Evolutionary conservation across 2,113 vertebrate species (phyloP).

Genomic region (Todiramphus saurophagus): DNA sequence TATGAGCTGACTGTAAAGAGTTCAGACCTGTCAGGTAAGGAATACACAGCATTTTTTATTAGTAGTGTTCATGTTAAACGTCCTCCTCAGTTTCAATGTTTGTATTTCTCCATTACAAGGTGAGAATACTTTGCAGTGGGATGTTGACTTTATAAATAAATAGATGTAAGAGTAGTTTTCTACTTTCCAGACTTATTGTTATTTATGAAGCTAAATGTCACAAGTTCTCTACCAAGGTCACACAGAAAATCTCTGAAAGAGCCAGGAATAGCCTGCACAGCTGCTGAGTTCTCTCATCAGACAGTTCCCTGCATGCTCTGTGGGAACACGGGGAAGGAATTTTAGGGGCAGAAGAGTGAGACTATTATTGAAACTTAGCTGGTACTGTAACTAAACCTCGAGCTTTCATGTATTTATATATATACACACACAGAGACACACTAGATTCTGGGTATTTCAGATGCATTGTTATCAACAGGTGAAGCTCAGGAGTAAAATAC

Average conservation of each 20-base stretch:
- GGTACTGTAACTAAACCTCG: neutral
- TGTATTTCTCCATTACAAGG: neutral
- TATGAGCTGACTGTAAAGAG: slow-evolving; percentile 93
- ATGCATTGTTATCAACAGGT: neutral
- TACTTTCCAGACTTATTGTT: neutral
- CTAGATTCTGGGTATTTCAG: neutral
- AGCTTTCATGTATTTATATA: neutral
- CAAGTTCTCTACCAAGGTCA: neutral
- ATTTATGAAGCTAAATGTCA: neutral
- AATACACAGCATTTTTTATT: neutral
- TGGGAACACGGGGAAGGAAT: neutral
- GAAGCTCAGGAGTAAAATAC: neutral
- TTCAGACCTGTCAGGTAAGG: slow-evolving; percentile 89
- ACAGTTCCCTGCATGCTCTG: neutral
- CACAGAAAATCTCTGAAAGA: neutral
- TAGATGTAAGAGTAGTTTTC: neutral
- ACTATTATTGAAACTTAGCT: neutral
- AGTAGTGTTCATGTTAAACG: neutral
- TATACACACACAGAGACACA: neutral
- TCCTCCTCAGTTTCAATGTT: neutral
- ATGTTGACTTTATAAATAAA: neutral
- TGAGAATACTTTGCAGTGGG: neutral
- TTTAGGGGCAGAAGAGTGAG: neutral
- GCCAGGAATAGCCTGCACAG: neutral
- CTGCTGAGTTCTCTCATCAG: neutral